Conservation (phyloP, 2,797 vertebrate genomes). For the Alca torda region DNA sequence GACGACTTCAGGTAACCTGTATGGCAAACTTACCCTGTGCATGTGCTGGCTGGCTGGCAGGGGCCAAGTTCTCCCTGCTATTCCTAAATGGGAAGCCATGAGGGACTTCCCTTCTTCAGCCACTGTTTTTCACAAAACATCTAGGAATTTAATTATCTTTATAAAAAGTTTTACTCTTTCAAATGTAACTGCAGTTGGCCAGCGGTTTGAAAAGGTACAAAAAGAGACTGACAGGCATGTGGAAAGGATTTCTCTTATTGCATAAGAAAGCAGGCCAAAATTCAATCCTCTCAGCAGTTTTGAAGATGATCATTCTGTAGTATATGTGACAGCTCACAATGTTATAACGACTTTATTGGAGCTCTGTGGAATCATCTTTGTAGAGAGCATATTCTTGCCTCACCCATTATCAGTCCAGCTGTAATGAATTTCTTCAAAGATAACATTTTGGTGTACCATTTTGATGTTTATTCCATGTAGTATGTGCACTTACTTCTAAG, state of each 20-base stretch:
- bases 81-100: not conserved
- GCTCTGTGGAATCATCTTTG: not conserved
- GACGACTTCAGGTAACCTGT: not conserved
- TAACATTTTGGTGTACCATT: not conserved
- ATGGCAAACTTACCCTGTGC: fast-evolving
- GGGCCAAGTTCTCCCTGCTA: not conserved
- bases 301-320: not conserved
- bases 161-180: not conserved
- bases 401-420: not conserved
- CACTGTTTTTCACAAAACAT: not conserved
- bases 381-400: not conserved
- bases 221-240: not conserved
- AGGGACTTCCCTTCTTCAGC: not conserved
- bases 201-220: not conserved
- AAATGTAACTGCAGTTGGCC: not conserved
- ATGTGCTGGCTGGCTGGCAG: not conserved
- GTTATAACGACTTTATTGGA: not conserved
- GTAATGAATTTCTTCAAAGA: not conserved
- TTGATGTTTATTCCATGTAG: not conserved
- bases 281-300: not conserved
- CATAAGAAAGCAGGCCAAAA: not conserved
- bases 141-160: not conserved
- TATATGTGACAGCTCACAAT: not conserved
- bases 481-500: not conserved
- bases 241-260: not conserved